Conservation (phyloP, 2,113 vertebrate genomes). For the Thryonomys swinderianus region DNA sequence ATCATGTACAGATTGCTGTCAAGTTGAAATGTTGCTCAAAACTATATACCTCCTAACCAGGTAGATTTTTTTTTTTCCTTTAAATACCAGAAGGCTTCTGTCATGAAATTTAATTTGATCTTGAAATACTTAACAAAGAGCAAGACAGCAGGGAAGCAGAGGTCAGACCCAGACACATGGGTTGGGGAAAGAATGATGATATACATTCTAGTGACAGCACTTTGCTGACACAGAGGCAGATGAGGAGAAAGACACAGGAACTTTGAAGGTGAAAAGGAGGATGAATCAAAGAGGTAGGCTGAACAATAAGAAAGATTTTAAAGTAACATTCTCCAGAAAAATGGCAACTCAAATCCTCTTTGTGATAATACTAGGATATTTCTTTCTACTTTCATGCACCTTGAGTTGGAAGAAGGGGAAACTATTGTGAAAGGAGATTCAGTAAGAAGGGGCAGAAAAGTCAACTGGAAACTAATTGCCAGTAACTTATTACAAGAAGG, state of each 20-base stretch:
- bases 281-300: conserved; percentile 56
- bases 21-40: conserved; percentile 65
- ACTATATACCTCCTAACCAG: conserved; percentile 35
- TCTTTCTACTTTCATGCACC: conserved; percentile 26
- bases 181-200: conserved; percentile 58
- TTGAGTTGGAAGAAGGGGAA: conserved; percentile 29
- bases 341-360: conserved; percentile 26
- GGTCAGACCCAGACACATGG: conserved; percentile 70
- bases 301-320: conserved; percentile 48
- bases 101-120: conserved; percentile 73
- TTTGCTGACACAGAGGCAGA: conserved; percentile 57
- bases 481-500: background rate
- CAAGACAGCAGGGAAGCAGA: conserved; percentile 68
- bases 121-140: conserved; percentile 72
- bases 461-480: background rate
- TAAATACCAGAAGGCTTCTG: conserved; percentile 59
- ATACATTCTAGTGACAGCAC: conserved; percentile 30
- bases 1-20: conserved; percentile 52
- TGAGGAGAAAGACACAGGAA: conserved; percentile 57
- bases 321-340: conserved; percentile 64
- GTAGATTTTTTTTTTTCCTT: conserved; percentile 8
- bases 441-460: background rate
- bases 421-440: background rate
- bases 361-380: background rate
- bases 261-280: conserved; percentile 72